Evolutionary conservation across 2,888 invertebrate genomes (phyloP).

Genomic region (Leptinotarsa rubiginosa): DNA sequence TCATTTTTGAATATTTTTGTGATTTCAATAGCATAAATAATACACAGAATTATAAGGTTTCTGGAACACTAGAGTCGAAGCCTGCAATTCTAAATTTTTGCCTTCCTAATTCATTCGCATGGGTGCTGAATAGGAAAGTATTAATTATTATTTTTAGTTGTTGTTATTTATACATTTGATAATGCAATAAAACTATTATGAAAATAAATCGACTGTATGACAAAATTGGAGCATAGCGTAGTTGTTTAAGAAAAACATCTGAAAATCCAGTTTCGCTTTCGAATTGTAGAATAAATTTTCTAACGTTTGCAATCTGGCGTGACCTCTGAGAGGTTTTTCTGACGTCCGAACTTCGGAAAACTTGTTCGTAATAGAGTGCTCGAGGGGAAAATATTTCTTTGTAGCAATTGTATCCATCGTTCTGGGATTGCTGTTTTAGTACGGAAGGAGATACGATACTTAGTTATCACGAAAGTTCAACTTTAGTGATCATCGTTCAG

Average conservation of each 20-base stretch:
- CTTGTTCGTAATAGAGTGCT: constrained; percentile 13
- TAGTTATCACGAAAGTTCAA: not conserved
- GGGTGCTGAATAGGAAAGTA: too few species aligned
- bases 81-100: too few species aligned
- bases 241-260: not conserved
- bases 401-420: constrained; percentile 3
- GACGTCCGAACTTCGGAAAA: constrained; percentile 13
- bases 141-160: too few species aligned
- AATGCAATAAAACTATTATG: too few species aligned
- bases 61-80: too few species aligned
- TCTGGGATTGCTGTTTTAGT: constrained; percentile 3
- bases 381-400: constrained; percentile 12
- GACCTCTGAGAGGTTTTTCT: constrained; percentile 4
- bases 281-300: not conserved
- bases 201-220: not conserved
- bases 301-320: constrained; percentile 3
- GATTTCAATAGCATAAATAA: too few species aligned
- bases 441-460: constrained; percentile 1
- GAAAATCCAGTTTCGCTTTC: not conserved
- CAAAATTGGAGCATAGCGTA: not conserved
- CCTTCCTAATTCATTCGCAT: too few species aligned
- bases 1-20: too few species aligned
- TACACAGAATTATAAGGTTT: too few species aligned
- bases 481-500: not conserved
- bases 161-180: too few species aligned